Evolutionary conservation across 2,113 vertebrate species (phyloP).

Genomic region (Chionis minor): DNA sequence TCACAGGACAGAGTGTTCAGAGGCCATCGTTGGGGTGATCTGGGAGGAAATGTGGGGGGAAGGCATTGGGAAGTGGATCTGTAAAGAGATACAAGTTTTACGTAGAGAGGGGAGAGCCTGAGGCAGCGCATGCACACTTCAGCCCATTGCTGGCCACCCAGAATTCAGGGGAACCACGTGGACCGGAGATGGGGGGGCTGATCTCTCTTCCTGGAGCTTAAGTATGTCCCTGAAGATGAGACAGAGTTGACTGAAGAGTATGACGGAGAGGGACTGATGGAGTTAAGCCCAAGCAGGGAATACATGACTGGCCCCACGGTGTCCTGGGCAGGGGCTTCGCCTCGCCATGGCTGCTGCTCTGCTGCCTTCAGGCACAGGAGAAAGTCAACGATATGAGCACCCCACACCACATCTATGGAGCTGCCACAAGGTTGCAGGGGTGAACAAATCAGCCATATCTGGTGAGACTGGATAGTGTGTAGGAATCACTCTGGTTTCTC

Average conservation of each 20-base stretch:
- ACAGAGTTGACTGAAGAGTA: neutral
- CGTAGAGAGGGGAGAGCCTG: neutral
- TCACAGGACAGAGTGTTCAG: neutral
- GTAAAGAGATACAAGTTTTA: neutral
- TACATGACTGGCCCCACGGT: neutral
- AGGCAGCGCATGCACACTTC: fast-evolving
- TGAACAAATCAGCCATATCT: neutral
- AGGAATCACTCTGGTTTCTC: neutral
- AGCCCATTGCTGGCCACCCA: neutral
- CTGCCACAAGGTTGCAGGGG: neutral
- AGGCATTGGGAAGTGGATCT: neutral
- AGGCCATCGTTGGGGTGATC: neutral
- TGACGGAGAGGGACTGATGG: neutral
- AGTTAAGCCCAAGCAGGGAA: neutral
- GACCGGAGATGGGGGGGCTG: neutral
- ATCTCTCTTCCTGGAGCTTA: neutral
- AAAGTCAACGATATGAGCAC: too few relatives aligned
- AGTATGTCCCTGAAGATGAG: neutral
- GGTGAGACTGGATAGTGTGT: neutral
- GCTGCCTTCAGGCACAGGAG: fast-evolving
- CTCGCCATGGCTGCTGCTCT: neutral
- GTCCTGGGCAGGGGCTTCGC: neutral
- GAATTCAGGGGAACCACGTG: fast-evolving
- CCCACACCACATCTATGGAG: neutral
- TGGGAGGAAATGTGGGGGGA: neutral